A percentile compares a stretch with the other conserved stretches of the same genome.
phyloP scores from a whole-genome alignment of 1,140 invertebrate species.

The Euborellia annulipes region DNA sequence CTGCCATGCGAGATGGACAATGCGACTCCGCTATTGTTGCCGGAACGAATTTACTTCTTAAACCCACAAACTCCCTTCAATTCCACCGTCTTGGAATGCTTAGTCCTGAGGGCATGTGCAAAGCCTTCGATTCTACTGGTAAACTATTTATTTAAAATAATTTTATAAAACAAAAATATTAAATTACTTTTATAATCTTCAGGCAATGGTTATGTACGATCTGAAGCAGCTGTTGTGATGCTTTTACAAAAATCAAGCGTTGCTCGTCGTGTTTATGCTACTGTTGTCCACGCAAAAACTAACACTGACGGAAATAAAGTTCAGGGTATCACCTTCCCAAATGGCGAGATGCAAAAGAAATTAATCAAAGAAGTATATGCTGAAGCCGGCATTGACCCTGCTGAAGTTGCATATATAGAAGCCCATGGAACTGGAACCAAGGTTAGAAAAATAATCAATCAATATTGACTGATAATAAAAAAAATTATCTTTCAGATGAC shows the following conservation, averaged over 20 bases:
- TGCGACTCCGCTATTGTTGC: conserved; percentile 89
- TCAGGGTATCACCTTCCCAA: conserved; percentile 82
- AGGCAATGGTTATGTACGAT: conserved; percentile 79
- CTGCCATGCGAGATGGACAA: conserved; percentile 63
- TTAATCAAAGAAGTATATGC: conserved; percentile 74
- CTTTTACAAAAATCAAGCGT: conserved; percentile 59
- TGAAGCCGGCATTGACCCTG: conserved; percentile 65
- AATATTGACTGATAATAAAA: not conserved
- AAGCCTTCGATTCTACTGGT: conserved; percentile 81
- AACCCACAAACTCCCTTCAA: conserved; percentile 78
- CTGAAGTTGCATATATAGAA: conserved; percentile 74
- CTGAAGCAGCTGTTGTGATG: conserved; percentile 70
- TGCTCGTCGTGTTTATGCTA: conserved; percentile 71
- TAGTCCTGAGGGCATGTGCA: conserved; percentile 74
- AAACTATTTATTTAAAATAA: conserved; percentile 11
- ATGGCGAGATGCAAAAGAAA: conserved; percentile 67
- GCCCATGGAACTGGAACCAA: conserved; percentile 94
- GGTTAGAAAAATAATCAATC: conserved; percentile 21
- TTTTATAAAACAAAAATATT: conserved; percentile 2
- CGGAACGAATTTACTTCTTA: conserved; percentile 59
- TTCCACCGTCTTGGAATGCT: conserved; percentile 87
- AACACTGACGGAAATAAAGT: conserved; percentile 85
- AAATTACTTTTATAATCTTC: conserved; percentile 6
- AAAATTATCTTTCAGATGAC: not conserved
- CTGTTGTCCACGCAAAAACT: conserved; percentile 65